A percentile compares a stretch with the other conserved stretches of the same genome.
phyloP scores from a whole-genome alignment of 1,140 invertebrate genomes.

The Muscidifurax raptorellus region DNA sequence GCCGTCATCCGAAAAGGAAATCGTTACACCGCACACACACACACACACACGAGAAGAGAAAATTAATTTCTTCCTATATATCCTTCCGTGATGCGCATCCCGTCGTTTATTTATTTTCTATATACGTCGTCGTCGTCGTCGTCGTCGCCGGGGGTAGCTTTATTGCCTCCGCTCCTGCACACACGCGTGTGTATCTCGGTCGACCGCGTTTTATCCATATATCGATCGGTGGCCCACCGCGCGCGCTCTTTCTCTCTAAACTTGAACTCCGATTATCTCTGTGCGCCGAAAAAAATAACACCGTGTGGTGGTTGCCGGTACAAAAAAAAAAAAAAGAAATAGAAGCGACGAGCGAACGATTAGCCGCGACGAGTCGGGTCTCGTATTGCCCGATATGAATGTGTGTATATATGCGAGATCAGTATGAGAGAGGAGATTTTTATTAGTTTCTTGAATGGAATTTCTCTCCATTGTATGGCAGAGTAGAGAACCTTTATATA shows the following conservation, averaged over 20 bases:
- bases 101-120: constrained; percentile 13
- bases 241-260: constrained; percentile 24
- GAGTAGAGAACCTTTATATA: too few species aligned
- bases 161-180: constrained; percentile 2
- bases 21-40: background rate
- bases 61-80: background rate
- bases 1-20: background rate
- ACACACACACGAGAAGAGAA: too few species aligned
- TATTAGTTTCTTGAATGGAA: too few species aligned
- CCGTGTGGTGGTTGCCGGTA: background rate
- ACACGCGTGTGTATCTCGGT: background rate
- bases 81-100: background rate
- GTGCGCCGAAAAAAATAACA: background rate
- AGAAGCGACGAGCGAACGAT: background rate
- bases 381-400: too few species aligned
- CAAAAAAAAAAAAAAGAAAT: background rate
- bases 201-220: constrained; percentile 17
- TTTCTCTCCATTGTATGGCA: too few species aligned
- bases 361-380: background rate
- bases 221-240: constrained; percentile 15
- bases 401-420: too few species aligned
- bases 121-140: background rate
- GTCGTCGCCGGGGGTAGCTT: background rate
- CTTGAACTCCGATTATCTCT: constrained; percentile 45
- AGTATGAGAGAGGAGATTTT: too few species aligned